Percentiles rank a stretch among this genome's conserved stretches.
Evolutionary conservation across 2,113 vertebrate species (phyloP).

Genomic region (Alethe diademata): DNA sequence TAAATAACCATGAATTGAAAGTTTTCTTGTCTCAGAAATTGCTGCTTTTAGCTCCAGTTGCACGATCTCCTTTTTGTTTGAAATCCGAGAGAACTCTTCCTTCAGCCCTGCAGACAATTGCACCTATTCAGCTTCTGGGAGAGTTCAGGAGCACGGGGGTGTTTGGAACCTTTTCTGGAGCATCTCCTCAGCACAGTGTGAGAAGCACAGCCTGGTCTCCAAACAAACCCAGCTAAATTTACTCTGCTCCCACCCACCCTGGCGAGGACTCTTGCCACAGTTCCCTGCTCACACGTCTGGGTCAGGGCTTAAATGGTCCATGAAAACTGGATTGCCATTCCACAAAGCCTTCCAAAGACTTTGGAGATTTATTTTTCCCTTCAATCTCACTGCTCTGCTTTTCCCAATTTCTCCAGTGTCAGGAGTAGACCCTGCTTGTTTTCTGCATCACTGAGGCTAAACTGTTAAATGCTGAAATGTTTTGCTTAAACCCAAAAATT

Average conservation of each 20-base stretch:
- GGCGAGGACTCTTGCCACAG: background rate
- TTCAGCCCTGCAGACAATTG: background rate
- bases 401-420: fast-evolving
- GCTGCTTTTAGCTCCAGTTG: background rate
- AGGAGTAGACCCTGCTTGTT: background rate
- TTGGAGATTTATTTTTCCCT: background rate
- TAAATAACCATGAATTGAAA: background rate
- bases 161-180: background rate
- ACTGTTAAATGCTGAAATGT: background rate
- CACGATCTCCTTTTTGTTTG: background rate
- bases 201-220: background rate
- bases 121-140: background rate
- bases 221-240: background rate
- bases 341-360: background rate
- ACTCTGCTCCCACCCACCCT: background rate
- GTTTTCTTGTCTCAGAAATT: background rate
- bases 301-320: background rate
- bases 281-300: background rate
- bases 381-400: background rate
- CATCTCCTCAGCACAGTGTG: background rate
- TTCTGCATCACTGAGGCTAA: background rate
- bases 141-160: background rate
- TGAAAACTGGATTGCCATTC: background rate
- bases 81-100: background rate
- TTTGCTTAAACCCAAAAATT: background rate